These are phyloP conservation scores for Datnioides undecimradiatus DNA, from an alignment of 2,113 vertebrate genomes.

Conservation along the genomic window DNA sequence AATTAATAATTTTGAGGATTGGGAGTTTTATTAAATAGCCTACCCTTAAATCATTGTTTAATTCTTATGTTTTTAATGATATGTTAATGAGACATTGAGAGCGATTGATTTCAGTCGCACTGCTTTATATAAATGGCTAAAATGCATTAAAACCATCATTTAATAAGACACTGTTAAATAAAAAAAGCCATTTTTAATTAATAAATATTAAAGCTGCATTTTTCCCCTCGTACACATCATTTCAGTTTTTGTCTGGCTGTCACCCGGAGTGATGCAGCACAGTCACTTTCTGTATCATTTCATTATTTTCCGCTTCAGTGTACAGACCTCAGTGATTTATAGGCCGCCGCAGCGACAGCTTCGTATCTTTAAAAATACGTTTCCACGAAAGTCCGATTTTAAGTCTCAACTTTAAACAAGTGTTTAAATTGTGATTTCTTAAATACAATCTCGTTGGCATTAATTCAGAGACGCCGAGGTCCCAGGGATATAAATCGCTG, in stretches of 20 bases:
- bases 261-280: background rate
- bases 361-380: background rate
- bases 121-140: background rate
- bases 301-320: constrained; percentile 29
- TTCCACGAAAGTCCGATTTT: background rate
- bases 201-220: background rate
- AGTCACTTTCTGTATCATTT: constrained; percentile 14
- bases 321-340: constrained; percentile 27
- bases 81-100: background rate
- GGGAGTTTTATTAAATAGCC: background rate
- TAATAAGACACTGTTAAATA: background rate
- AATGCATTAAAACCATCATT: background rate
- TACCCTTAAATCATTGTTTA: background rate
- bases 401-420: background rate
- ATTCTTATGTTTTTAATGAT: background rate
- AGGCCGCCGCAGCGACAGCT: background rate
- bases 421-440: background rate
- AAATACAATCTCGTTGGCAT: background rate
- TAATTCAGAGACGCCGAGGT: background rate
- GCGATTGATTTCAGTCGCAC: background rate
- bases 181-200: background rate
- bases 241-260: background rate
- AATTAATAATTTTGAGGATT: background rate
- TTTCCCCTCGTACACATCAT: background rate
- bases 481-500: background rate